Evolutionary conservation across 2,888 invertebrate genomes (phyloP).

Genomic region (Drosophila kambysellisi): DNA sequence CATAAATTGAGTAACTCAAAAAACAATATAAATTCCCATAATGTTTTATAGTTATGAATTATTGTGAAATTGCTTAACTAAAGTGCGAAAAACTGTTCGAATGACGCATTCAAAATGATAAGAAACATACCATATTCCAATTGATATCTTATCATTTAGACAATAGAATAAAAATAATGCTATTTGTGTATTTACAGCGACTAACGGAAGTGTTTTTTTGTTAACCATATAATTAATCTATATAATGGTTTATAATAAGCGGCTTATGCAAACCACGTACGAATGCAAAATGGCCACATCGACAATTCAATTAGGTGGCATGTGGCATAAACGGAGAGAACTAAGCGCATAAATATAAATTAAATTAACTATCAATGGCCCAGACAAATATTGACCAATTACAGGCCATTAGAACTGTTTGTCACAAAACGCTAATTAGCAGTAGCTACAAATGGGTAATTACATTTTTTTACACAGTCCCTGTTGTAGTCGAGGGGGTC

Average conservation of each 20-base stretch:
- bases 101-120: slow-evolving; percentile 12
- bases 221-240: slow-evolving; percentile 23
- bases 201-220: not conserved
- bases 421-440: slow-evolving; percentile 61
- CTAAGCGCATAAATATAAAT: slow-evolving; percentile 61
- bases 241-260: slow-evolving; percentile 12
- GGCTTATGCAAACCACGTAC: slow-evolving; percentile 13
- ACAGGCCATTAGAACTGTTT: slow-evolving; percentile 73
- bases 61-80: slow-evolving; percentile 2
- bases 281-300: slow-evolving; percentile 25
- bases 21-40: not conserved
- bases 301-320: slow-evolving; percentile 49
- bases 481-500: not conserved
- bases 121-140: not conserved
- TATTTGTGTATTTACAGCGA: not conserved
- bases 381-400: slow-evolving; percentile 68
- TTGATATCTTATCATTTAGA: slow-evolving; percentile 4
- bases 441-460: slow-evolving; percentile 56
- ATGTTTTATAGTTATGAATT: not conserved
- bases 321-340: slow-evolving; percentile 1
- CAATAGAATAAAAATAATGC: not conserved
- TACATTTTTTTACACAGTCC: slow-evolving; percentile 22
- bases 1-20: too few species aligned
- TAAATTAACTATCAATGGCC: slow-evolving; percentile 70
- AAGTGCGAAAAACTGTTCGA: not conserved